Conservation (phyloP, 1,140 invertebrate species). For the Belonocnema kinseyi region DNA sequence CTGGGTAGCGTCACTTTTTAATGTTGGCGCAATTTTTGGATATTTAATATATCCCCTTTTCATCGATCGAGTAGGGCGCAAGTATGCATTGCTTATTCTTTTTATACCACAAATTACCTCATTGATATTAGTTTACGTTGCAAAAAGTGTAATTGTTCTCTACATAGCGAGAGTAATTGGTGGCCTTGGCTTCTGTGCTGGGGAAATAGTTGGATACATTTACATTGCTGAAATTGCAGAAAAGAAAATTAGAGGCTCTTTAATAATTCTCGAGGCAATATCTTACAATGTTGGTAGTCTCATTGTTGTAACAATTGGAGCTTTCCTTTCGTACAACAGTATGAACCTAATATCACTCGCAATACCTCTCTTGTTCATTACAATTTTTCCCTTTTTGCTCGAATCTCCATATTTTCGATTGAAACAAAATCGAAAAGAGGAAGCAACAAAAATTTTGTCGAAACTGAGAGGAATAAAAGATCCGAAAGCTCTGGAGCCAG, state of each 20-base stretch:
- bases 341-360: slow-evolving; percentile 3
- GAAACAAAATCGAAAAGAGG: slow-evolving; percentile 17
- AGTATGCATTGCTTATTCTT: background rate
- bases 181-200: slow-evolving; percentile 12
- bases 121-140: slow-evolving; percentile 7
- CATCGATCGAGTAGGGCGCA: slow-evolving; percentile 6
- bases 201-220: slow-evolving; percentile 9
- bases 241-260: slow-evolving; percentile 3
- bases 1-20: slow-evolving; percentile 10
- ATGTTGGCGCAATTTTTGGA: slow-evolving; percentile 22
- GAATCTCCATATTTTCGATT: slow-evolving; percentile 11
- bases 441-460: slow-evolving; percentile 14
- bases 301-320: slow-evolving; percentile 6
- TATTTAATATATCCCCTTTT: background rate
- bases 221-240: slow-evolving; percentile 22
- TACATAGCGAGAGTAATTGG: slow-evolving; percentile 10
- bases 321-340: background rate
- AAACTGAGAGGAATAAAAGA: slow-evolving; percentile 13
- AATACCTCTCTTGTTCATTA: slow-evolving; percentile 2
- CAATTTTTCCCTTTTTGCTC: background rate
- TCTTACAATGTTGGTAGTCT: slow-evolving; percentile 11
- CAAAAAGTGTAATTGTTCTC: background rate
- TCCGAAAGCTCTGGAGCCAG: background rate
- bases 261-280: slow-evolving; percentile 20
- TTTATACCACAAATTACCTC: background rate